Evolutionary conservation across 2,888 invertebrate species (phyloP).

Genomic region (Mantis religiosa): DNA sequence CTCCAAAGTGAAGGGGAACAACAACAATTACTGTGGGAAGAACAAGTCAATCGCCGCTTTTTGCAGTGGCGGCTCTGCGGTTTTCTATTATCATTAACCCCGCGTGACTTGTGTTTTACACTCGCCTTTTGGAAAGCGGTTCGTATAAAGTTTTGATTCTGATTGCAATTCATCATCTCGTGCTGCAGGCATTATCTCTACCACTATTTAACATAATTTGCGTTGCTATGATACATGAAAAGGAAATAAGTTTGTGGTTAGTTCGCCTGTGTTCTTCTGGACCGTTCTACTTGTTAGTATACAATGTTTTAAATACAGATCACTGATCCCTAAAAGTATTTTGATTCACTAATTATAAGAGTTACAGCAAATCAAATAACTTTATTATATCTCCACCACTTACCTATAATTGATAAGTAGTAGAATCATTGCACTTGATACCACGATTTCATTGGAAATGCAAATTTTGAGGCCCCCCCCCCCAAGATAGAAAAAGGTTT

Average conservation of each 20-base stretch:
- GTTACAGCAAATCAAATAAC: too few species aligned
- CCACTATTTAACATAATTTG: neutral
- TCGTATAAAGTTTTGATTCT: neutral
- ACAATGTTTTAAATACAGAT: too few species aligned
- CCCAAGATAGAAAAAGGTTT: too few species aligned
- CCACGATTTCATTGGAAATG: too few species aligned
- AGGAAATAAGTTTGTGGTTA: neutral
- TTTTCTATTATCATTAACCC: neutral
- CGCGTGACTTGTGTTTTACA: neutral
- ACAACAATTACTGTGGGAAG: neutral
- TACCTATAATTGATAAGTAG: too few species aligned
- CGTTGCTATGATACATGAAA: neutral
- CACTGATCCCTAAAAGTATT: too few species aligned
- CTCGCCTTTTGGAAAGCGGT: neutral
- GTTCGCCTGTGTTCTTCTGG: too few species aligned
- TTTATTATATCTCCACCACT: too few species aligned
- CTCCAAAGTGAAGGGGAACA: neutral
- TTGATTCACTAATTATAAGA: too few species aligned
- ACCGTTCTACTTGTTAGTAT: too few species aligned
- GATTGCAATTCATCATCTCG: neutral
- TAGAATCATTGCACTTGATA: too few species aligned
- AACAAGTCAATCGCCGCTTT: neutral
- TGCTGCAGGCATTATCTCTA: neutral
- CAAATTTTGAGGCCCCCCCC: too few species aligned
- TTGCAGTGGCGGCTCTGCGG: neutral